Conservation (phyloP, 2,113 vertebrate genomes). For the Sterrhoptilus dennistouni region DNA sequence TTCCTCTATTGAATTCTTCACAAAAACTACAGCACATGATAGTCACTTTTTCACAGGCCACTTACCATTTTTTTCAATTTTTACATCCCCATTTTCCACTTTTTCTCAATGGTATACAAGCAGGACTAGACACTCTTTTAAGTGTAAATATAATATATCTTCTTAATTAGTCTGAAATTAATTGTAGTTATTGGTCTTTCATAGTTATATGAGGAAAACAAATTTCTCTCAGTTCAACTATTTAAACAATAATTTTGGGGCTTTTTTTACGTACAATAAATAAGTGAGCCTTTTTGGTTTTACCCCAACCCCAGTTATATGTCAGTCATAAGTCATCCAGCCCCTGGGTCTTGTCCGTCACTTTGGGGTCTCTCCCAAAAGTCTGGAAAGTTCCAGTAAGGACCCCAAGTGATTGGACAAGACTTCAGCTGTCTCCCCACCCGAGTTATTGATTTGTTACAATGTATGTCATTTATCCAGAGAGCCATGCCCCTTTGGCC, state of each 20-base stretch:
- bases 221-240: neutral
- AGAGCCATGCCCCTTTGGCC: too few species aligned
- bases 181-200: neutral
- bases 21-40: neutral
- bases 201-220: neutral
- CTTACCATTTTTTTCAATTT: neutral
- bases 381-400: too few species aligned
- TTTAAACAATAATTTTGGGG: neutral
- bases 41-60: neutral
- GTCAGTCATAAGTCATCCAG: too few species aligned
- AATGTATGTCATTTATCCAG: too few species aligned
- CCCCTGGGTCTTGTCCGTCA: too few species aligned
- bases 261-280: neutral
- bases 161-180: neutral
- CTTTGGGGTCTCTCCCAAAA: too few species aligned
- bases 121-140: neutral
- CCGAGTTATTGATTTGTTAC: too few species aligned
- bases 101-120: neutral
- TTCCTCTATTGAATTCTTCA: neutral
- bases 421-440: too few species aligned
- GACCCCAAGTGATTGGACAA: too few species aligned
- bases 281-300: neutral
- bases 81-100: neutral
- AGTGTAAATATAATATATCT: neutral
- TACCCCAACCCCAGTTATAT: too few species aligned